A percentile compares a stretch with the other conserved stretches of the same genome.
Evolutionary conservation across 2,888 invertebrate species (phyloP).

Genomic region (Sinohyriopsis cumingii): DNA sequence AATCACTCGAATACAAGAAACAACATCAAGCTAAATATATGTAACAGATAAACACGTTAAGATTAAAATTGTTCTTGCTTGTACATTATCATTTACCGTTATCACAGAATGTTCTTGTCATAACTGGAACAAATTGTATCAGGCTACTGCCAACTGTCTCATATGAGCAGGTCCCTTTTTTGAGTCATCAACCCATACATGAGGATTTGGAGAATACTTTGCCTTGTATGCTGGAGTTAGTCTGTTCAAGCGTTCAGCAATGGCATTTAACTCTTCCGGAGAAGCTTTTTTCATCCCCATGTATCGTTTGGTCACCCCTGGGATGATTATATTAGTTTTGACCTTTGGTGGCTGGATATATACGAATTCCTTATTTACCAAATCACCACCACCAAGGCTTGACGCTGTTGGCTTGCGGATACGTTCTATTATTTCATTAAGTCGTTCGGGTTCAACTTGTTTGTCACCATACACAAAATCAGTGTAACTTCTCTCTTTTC

Average conservation of each 20-base stretch:
- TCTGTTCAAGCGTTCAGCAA: slow-evolving; percentile 53
- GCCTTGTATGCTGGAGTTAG: slow-evolving; percentile 60
- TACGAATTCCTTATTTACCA: slow-evolving; percentile 48
- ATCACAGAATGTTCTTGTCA: too few species aligned
- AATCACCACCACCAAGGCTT: slow-evolving; percentile 45
- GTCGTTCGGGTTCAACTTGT: slow-evolving; percentile 39
- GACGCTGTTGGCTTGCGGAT: slow-evolving; percentile 54
- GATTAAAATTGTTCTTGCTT: too few species aligned
- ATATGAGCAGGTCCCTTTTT: slow-evolving; percentile 44
- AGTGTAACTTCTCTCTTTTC: slow-evolving; percentile 52
- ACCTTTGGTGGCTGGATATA: slow-evolving; percentile 49
- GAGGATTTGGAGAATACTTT: slow-evolving; percentile 51
- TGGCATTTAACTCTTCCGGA: slow-evolving; percentile 45
- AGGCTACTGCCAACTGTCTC: too few species aligned
- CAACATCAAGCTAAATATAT: too few species aligned
- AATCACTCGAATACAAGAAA: too few species aligned
- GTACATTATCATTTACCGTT: too few species aligned
- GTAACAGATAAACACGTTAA: too few species aligned
- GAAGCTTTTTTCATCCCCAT: slow-evolving; percentile 48
- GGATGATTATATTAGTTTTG: slow-evolving; percentile 59
- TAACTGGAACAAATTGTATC: too few species aligned
- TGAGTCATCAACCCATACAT: slow-evolving; percentile 56
- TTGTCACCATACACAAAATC: slow-evolving; percentile 54
- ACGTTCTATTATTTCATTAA: slow-evolving; percentile 53
- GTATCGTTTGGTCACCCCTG: slow-evolving; percentile 52